phyloP scores from a whole-genome alignment of 2,888 invertebrate genomes.

The Rotaria sp. region DNA sequence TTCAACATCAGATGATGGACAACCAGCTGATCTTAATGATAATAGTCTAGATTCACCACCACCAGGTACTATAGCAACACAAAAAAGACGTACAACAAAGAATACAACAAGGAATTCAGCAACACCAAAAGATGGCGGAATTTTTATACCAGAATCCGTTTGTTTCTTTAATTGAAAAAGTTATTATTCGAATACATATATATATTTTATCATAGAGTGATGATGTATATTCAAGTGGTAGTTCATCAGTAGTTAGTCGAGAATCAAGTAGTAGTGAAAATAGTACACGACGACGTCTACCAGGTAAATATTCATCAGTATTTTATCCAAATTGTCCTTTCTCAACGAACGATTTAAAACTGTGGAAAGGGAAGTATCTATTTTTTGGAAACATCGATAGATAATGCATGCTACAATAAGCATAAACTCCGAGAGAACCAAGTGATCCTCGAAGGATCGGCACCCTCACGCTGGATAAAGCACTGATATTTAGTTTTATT shows the following conservation, averaged over 20 bases:
- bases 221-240: neutral
- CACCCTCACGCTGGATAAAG: too few species aligned
- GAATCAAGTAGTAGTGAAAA: constrained; percentile 17
- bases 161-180: neutral
- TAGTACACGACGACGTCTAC: neutral
- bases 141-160: neutral
- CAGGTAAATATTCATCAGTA: neutral
- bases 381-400: too few species aligned
- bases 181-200: too few species aligned
- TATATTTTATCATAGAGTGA: neutral
- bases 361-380: too few species aligned
- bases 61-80: neutral
- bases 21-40: neutral
- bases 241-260: neutral
- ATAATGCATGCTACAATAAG: too few species aligned
- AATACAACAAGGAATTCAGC: neutral
- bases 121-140: neutral
- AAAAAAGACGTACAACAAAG: neutral
- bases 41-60: neutral
- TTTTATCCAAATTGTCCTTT: too few species aligned
- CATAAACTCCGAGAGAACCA: too few species aligned
- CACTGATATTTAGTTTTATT: too few species aligned
- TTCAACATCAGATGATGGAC: neutral
- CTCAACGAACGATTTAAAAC: too few species aligned
- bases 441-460: too few species aligned